These are phyloP conservation scores for Pipistrellus nathusii DNA, from an alignment of 2,797 vertebrate species.

Conservation along the genomic window DNA sequence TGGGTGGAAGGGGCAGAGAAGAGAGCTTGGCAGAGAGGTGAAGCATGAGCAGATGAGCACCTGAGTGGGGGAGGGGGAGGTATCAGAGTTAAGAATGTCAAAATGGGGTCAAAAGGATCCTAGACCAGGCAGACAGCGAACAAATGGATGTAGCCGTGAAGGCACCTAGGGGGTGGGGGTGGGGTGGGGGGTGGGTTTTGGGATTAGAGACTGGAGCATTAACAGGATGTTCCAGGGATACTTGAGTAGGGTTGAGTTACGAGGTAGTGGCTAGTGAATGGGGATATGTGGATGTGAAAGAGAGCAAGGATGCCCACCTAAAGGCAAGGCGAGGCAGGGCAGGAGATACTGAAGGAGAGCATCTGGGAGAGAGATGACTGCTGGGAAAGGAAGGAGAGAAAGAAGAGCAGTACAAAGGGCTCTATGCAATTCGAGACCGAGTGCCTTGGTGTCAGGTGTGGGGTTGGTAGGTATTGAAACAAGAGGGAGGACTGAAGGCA, in stretches of 20 bases:
- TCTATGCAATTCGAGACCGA: background rate
- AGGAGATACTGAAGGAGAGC: background rate
- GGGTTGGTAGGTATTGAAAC: too few relatives aligned
- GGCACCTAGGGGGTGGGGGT: background rate
- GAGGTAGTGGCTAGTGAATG: background rate
- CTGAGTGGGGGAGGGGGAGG: background rate
- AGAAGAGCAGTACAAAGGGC: background rate
- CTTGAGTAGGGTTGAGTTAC: background rate
- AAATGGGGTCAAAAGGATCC: background rate
- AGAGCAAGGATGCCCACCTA: background rate
- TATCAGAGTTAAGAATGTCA: background rate
- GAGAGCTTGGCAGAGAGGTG: background rate
- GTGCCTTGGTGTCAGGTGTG: background rate
- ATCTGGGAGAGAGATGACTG: background rate
- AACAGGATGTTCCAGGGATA: background rate
- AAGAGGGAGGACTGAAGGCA: background rate
- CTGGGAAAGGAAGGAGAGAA: background rate
- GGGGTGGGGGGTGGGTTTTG: background rate
- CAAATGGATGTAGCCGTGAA: background rate
- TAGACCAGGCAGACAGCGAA: background rate
- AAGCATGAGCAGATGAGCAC: background rate
- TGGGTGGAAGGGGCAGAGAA: background rate
- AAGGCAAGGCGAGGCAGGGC: too few relatives aligned
- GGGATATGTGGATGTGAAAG: background rate
- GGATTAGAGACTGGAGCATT: background rate